Conservation (phyloP, 2,113 vertebrate genomes). For the Thamnophis sirtalis region DNA sequence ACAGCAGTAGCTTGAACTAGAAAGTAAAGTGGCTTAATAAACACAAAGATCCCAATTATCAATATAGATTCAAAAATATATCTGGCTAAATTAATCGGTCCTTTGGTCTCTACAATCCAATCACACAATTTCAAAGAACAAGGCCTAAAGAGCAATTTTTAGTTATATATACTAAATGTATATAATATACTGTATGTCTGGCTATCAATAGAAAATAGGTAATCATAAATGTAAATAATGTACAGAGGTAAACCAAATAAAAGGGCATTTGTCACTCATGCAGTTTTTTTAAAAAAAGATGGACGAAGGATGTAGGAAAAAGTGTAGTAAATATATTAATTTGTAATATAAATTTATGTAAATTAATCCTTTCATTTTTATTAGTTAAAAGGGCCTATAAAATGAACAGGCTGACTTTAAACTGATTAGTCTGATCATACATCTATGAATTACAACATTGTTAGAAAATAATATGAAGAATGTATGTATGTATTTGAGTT, state of each 20-base stretch:
- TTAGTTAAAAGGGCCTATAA: neutral
- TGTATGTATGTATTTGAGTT: too few relatives aligned
- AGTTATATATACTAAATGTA: neutral
- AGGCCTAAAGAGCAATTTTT: neutral
- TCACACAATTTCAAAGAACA: neutral
- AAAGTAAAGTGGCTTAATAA: neutral
- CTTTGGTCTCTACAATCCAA: neutral
- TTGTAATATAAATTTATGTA: neutral
- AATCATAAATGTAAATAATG: neutral
- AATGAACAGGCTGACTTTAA: neutral
- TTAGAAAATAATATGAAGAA: neutral
- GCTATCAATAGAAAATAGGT: neutral
- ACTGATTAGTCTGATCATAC: neutral
- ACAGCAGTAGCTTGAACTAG: neutral
- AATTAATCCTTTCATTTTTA: too few relatives aligned
- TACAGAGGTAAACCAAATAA: neutral
- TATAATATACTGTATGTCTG: neutral
- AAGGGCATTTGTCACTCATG: neutral
- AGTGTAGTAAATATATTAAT: neutral
- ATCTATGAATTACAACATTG: neutral
- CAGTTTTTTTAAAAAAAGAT: neutral
- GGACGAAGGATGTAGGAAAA: neutral
- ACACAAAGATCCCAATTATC: neutral
- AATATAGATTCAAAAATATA: too few relatives aligned
- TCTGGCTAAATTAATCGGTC: neutral